Base-by-base conservation (phyloP, 2,888 invertebrate genomes). In the Pelosia muscerda region DNA sequence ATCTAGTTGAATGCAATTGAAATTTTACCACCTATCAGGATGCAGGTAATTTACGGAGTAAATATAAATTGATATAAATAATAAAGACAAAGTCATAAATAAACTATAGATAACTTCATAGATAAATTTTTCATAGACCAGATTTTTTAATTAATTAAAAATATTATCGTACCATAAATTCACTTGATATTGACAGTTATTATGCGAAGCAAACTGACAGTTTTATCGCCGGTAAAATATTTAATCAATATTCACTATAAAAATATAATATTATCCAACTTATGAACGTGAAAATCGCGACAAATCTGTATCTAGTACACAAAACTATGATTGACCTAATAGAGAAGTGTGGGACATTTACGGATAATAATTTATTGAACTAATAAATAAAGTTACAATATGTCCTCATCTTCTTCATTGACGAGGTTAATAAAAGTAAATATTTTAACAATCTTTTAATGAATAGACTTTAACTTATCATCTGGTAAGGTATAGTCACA, bases 141-240 rank as follows among this genome's bases (percentile, higher is more conserved):
- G 5, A 53, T 2, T n/a, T 53, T 53, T n/a, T 53, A 49, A 49
- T 49, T 19, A 9, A 49, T 49, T 22, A 31, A 28, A 61, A 61
- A 54, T 4, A 26, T 28, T 15, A 31, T 2, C 10, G 1, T 23
- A 34, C 63, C 63, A 63, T 23, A 63, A 54, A 34, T 19, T 63
- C 15, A 15, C 9, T 13, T 49, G 38, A 22, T 9, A 28, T 54
- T 53, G 54, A 19, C 31, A 31, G 23, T 54, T 23, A 28, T 54
- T 49, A 54, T 63, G 31, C 63, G 54, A 54, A 54, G 63, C 63
- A 63, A 63, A 63, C 63, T 63, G 63, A 63, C 49, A 61, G 61
- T 61, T 25, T 6, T 28, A 42, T 42, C 26, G 25, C 10, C 9
- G 25, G 49, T 19, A 15, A 4, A 58, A 56, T 56, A 56, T 56